Evolutionary conservation across 2,888 invertebrate species (phyloP).

Genomic region (Phalera bucephala): DNA sequence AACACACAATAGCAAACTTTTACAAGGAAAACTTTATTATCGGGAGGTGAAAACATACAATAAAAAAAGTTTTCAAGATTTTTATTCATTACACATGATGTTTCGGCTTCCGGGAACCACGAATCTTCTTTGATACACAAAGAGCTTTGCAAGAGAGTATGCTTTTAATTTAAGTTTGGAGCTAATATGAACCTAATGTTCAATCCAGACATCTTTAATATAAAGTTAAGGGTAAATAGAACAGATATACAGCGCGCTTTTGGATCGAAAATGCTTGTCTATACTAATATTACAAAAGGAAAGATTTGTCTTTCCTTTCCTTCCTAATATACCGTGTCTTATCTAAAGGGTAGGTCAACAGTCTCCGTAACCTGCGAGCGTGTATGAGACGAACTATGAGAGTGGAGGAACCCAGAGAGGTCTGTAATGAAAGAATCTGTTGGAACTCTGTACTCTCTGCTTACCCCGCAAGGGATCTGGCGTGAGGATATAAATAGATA

Average conservation of each 20-base stretch:
- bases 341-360: too few species aligned
- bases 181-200: conserved; percentile 14
- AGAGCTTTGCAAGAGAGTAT: conserved; percentile 20
- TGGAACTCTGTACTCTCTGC: too few species aligned
- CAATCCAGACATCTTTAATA: conserved; percentile 15
- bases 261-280: conserved; percentile 10
- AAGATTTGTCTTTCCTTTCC: too few species aligned
- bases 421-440: too few species aligned
- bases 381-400: too few species aligned
- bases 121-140: conserved; percentile 7
- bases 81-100: conserved; percentile 43
- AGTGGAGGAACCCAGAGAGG: too few species aligned
- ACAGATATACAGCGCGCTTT: conserved; percentile 17
- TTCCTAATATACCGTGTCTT: too few species aligned
- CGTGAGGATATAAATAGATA: too few species aligned
- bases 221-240: conserved; percentile 18
- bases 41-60: conserved; percentile 34
- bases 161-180: conserved; percentile 22
- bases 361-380: too few species aligned
- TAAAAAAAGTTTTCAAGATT: conserved; percentile 35
- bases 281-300: too few species aligned
- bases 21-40: conserved; percentile 29
- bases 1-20: conserved; percentile 33
- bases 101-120: conserved; percentile 24
- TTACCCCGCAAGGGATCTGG: too few species aligned